Percentiles rank a stretch among this genome's conserved stretches.
Conservation (phyloP, 2,113 vertebrate species). For the Dicerorhinus sumatrensis region DNA sequence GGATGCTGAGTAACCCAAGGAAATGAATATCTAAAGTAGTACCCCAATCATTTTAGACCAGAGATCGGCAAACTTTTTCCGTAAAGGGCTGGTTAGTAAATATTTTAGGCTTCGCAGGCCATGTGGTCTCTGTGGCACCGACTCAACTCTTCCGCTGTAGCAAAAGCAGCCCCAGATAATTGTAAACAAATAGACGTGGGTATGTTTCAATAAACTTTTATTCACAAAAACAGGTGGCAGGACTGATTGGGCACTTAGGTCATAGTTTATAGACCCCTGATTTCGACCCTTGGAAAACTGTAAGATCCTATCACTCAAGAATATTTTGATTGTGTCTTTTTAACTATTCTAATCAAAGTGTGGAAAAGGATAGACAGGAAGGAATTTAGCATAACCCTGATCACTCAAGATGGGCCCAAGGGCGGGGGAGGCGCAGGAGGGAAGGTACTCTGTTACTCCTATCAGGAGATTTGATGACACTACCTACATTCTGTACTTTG, state of each 20-base stretch:
- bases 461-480: not conserved
- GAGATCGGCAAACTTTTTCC: not conserved
- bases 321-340: not conserved
- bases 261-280: not conserved
- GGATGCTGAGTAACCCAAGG: not conserved
- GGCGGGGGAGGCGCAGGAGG: not conserved
- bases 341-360: not conserved
- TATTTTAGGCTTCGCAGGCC: not conserved
- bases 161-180: not conserved
- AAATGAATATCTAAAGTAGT: not conserved
- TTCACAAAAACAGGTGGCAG: slow-evolving; percentile 12
- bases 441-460: not conserved
- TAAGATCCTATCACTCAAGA: not conserved
- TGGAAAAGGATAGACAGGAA: not conserved
- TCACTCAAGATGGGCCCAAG: not conserved
- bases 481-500: not conserved
- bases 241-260: not conserved
- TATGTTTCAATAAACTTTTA: not conserved
- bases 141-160: not conserved
- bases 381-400: not conserved
- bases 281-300: slow-evolving; percentile 9
- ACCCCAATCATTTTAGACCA: not conserved
- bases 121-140: not conserved
- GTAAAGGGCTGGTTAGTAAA: not conserved
- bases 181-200: not conserved